These are phyloP conservation scores for honey bee (Apis mellifera) DNA, from an alignment of 1,140 invertebrate genomes.

Conservation along the genomic window Amel_HAv3.1 CM009933.2:6505501-6506000, in stretches of 20 bases:
- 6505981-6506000: not conserved
- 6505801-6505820: not conserved
- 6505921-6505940: slow-evolving; percentile 12
- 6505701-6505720: not conserved
- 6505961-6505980: not conserved
- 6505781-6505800: not conserved
- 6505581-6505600: slow-evolving; percentile 2
- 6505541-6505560: not conserved
- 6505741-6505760: no score
- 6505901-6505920: slow-evolving; percentile 17
- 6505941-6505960: not conserved
- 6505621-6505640: no score
- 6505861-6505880: not conserved
- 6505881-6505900: slow-evolving; percentile 7
- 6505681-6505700: not conserved
- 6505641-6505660: no score
- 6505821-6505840: not conserved
- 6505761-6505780: no score
- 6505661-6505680: no score
- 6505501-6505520: no score
- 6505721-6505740: no score
- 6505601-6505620: no score
- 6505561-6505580: not conserved
- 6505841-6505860: not conserved
- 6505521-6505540: not conserved